Evolutionary conservation across 2,888 invertebrate genomes (phyloP), one percentile per base, ranked within the genome.

Genomic region (Drosophila fulvimacula): DNA sequence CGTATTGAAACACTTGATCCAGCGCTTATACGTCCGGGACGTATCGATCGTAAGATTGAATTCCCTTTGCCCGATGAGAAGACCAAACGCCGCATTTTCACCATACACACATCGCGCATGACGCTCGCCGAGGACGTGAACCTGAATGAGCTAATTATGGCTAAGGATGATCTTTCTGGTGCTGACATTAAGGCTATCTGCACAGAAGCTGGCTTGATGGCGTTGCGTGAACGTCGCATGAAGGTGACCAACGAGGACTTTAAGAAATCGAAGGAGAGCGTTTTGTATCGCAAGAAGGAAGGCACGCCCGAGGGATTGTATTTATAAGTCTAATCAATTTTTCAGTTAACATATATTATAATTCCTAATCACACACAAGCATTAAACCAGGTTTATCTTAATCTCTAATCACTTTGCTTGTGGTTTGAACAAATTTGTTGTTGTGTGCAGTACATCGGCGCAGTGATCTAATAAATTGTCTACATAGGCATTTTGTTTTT

Each of bases 241-340:
- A 99, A 99, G 93, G 99, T 99, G 36, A 99, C 98, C 72, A 99
- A 98, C 93, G 99, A 99, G 93, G 99, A 99, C 93, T 99, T 99
- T 93, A 97, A 98, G 92, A 99, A 99, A 92, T 98, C 99, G 0
- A 99, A 99, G 93, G 99, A 99, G 92, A 99, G 98, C 93, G 99
- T 99, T 32, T 94, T 99, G 53, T 99, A 99, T 92, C 95, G 99
- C 69, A 99, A 99, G 94, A 99, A 99, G 92, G 99, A 99, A 93
- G 99, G 99, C 77, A 99, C 99, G 49, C 99, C 99, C 1, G 99
- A 99, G 93, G 99, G 99, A 80, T 95, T 99, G 63, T 99, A 99
- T 94, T 95, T 99, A 91, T 99, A 97, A 95, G 86, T 60, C 67
- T 60, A 69, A 73, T 65, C 67, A 61, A 77, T 73, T 75, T 83